Evolutionary conservation across 2,113 vertebrate genomes (phyloP).

Genomic region (Bothrops jararaca): DNA sequence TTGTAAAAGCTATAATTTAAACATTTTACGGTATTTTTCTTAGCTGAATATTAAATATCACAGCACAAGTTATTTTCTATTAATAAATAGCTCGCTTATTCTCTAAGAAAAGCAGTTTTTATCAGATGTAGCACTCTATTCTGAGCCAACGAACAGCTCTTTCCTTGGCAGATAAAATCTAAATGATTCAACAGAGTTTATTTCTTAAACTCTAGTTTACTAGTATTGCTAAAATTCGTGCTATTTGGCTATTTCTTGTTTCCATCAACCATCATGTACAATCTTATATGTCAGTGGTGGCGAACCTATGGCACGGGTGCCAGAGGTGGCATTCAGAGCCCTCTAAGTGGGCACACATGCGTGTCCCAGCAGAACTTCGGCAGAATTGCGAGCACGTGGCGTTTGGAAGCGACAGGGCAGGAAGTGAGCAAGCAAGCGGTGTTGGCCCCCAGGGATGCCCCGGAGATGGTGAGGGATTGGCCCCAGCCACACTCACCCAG

Average conservation of each 20-base stretch:
- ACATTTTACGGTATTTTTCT: background rate
- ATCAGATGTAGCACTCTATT: background rate
- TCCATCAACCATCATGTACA: background rate
- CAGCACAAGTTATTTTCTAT: background rate
- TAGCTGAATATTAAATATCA: background rate
- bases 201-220: background rate
- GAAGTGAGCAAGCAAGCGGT: too few species aligned
- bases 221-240: background rate
- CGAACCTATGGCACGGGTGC: too few species aligned
- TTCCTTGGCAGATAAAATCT: background rate
- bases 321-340: too few species aligned
- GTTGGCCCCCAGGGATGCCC: too few species aligned
- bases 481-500: too few species aligned
- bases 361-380: too few species aligned
- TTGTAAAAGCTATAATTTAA: background rate
- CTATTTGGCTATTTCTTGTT: background rate
- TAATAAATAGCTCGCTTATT: background rate
- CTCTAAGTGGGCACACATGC: too few species aligned
- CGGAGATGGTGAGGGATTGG: too few species aligned
- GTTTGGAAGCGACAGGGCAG: too few species aligned
- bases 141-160: background rate
- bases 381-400: too few species aligned
- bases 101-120: background rate
- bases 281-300: background rate
- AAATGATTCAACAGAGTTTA: background rate